phyloP scores from a whole-genome alignment of 2,888 invertebrate species.

The Hypsopygia costalis region DNA sequence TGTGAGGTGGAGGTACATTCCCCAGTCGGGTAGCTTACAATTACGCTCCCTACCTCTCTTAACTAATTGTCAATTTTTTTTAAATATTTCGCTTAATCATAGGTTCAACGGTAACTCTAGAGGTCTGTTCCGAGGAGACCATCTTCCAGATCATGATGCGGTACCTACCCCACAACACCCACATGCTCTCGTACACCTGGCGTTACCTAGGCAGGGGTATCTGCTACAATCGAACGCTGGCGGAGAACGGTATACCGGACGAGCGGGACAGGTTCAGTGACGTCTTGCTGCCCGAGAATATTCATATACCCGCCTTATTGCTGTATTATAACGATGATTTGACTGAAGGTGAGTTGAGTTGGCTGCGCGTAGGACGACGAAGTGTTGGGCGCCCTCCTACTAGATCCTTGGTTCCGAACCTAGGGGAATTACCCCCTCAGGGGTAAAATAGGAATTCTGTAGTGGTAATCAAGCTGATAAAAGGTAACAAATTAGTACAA shows the following conservation, averaged over 20 bases:
- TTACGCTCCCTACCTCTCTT: too few relatives aligned
- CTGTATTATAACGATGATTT: conserved; percentile 88
- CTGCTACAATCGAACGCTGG: conserved; percentile 68
- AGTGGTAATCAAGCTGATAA: too few relatives aligned
- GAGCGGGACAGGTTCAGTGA: conserved; percentile 81
- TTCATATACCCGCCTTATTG: conserved; percentile 84
- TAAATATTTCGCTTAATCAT: too few relatives aligned
- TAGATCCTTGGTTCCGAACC: too few relatives aligned
- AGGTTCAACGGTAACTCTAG: conserved; percentile 70
- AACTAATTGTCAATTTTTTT: too few relatives aligned
- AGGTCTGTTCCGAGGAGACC: conserved; percentile 92
- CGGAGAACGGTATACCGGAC: conserved; percentile 85
- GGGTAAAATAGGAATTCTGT: too few relatives aligned
- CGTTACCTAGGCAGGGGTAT: conserved; percentile 78
- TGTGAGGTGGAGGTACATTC: too few relatives aligned
- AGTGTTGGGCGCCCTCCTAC: too few relatives aligned
- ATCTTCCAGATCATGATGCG: conserved; percentile 86
- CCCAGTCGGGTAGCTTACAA: too few relatives aligned
- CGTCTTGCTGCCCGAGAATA: conserved; percentile 83
- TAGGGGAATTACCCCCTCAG: too few relatives aligned
- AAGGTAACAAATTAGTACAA: too few relatives aligned
- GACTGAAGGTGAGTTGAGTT: conserved; percentile 38
- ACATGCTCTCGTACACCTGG: conserved; percentile 90
- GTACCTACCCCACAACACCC: conserved; percentile 83
- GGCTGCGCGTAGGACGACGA: too few relatives aligned